Conservation (phyloP, 2,888 invertebrate genomes). For the Drosophila affinis region DNA sequence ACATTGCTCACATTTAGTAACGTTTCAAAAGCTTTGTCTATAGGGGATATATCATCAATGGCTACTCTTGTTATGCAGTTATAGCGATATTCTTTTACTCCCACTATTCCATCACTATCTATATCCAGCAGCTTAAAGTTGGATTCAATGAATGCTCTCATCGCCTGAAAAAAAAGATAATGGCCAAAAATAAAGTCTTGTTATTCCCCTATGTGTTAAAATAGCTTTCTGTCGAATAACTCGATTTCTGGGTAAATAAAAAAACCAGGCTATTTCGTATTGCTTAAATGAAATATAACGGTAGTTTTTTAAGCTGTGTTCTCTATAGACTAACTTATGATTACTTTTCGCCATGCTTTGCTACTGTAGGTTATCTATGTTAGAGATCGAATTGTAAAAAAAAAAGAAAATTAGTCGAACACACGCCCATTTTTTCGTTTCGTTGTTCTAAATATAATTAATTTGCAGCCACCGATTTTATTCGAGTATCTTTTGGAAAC, state of each 20-base stretch:
- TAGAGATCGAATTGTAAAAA: too few relatives aligned
- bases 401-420: too few relatives aligned
- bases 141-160: slow-evolving; percentile 93
- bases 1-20: slow-evolving; percentile 87
- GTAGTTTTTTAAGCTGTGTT: too few relatives aligned
- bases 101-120: slow-evolving; percentile 91
- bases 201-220: background rate
- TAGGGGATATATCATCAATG: slow-evolving; percentile 89
- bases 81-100: slow-evolving; percentile 91
- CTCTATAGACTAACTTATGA: too few relatives aligned
- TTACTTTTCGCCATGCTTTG: too few relatives aligned
- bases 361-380: too few relatives aligned
- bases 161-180: slow-evolving; percentile 84
- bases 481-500: too few relatives aligned
- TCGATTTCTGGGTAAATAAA: background rate
- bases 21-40: slow-evolving; percentile 91
- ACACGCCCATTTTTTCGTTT: too few relatives aligned
- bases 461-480: too few relatives aligned
- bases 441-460: too few relatives aligned
- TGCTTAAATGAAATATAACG: too few relatives aligned
- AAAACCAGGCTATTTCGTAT: background rate
- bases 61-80: slow-evolving; percentile 92
- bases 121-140: slow-evolving; percentile 93
- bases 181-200: background rate
- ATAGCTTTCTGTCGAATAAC: background rate